These are phyloP conservation scores for Smittia sp. DNA, from an alignment of 2,888 invertebrate genomes.

Conservation along the genomic window DNA sequence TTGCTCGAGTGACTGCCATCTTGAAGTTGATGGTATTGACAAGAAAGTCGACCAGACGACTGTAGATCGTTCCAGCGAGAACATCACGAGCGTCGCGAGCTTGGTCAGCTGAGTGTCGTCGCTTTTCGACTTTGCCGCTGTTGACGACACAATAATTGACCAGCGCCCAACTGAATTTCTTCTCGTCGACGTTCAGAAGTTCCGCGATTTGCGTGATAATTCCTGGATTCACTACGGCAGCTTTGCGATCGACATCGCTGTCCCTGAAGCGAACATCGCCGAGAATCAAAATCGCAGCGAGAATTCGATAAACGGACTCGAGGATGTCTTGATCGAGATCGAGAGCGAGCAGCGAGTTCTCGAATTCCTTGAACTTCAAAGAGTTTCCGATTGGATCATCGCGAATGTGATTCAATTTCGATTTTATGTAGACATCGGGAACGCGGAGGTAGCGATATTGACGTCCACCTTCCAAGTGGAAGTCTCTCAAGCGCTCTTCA, in stretches of 20 bases:
- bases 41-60: slow-evolving; percentile 83
- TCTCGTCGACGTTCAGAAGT: slow-evolving; percentile 72
- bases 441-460: slow-evolving; percentile 73
- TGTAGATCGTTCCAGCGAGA: slow-evolving; percentile 79
- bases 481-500: slow-evolving; percentile 64
- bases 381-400: slow-evolving; percentile 66
- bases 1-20: slow-evolving; percentile 76
- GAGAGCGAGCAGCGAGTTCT: slow-evolving; percentile 62
- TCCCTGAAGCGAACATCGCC: slow-evolving; percentile 78
- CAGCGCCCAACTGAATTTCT: slow-evolving; percentile 80
- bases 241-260: slow-evolving; percentile 58
- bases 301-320: slow-evolving; percentile 65
- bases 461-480: slow-evolving; percentile 65
- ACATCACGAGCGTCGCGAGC: slow-evolving; percentile 81
- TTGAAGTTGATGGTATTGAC: slow-evolving; percentile 81
- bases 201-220: slow-evolving; percentile 69
- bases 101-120: slow-evolving; percentile 69
- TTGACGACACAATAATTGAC: slow-evolving; percentile 81
- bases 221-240: slow-evolving; percentile 72
- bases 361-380: slow-evolving; percentile 62
- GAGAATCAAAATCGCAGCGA: slow-evolving; percentile 73
- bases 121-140: slow-evolving; percentile 57
- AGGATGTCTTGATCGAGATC: slow-evolving; percentile 72
- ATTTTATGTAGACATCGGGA: slow-evolving; percentile 57
- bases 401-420: slow-evolving; percentile 61